Evolutionary conservation across 2,888 invertebrate species (phyloP).

Genomic region (Autographa pulchrina): DNA sequence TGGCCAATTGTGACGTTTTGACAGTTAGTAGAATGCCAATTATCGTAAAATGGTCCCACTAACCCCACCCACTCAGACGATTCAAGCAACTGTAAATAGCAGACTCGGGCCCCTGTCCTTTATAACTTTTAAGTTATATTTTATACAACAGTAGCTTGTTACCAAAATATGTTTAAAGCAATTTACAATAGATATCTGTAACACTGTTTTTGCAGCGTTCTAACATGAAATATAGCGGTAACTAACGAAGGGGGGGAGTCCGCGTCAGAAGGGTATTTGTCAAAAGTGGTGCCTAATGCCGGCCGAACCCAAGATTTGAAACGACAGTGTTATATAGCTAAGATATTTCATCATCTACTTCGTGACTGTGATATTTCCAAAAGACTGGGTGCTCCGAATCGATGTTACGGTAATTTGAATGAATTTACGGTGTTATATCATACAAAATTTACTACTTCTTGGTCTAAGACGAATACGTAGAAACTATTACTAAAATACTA

Average conservation of each 20-base stretch:
- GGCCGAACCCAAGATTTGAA: conserved; percentile 55
- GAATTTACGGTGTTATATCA: background rate
- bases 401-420: conserved; percentile 19
- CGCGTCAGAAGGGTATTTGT: conserved; percentile 58
- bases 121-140: too few species aligned
- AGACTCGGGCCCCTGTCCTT: too few species aligned
- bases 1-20: too few species aligned
- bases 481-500: too few species aligned
- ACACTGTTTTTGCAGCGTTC: conserved; percentile 52
- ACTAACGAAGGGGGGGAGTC: conserved; percentile 53
- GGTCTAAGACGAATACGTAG: too few species aligned
- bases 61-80: too few species aligned
- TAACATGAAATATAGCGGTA: conserved; percentile 53
- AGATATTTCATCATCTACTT: conserved; percentile 64
- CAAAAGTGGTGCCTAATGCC: conserved; percentile 53
- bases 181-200: conserved; percentile 4
- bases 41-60: too few species aligned
- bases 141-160: too few species aligned
- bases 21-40: too few species aligned
- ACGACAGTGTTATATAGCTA: conserved; percentile 63
- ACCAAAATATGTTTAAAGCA: background rate
- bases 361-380: conserved; percentile 44
- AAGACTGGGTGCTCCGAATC: conserved; percentile 38
- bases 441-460: background rate
- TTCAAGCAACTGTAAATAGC: too few species aligned